Evolutionary conservation across 1,140 invertebrate genomes (phyloP).

Genomic region (Agrilus planipennis): DNA sequence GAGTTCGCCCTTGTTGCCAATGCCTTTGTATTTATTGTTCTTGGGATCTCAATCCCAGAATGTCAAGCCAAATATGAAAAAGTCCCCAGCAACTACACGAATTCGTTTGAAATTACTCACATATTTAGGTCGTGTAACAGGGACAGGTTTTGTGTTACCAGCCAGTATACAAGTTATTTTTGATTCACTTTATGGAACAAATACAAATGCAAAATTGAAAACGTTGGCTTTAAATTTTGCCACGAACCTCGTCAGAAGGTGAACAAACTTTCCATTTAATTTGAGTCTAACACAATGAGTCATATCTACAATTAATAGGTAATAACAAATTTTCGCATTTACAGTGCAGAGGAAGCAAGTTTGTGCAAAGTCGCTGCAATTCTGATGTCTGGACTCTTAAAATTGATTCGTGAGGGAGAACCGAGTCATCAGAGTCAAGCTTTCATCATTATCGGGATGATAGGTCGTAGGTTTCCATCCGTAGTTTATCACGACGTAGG

Average conservation of each 20-base stretch:
- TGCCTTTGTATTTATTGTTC: conserved; percentile 66
- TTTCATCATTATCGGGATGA: conserved; percentile 62
- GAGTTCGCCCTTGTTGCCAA: conserved; percentile 51
- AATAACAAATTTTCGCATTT: too few relatives aligned
- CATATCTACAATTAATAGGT: too few relatives aligned
- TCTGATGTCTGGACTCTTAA: conserved; percentile 55
- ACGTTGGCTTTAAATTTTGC: conserved; percentile 70
- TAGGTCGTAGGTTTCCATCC: conserved; percentile 54
- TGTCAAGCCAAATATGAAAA: conserved; percentile 48
- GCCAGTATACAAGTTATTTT: conserved; percentile 76
- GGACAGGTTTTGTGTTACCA: conserved; percentile 66
- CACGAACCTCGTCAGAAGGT: conserved; percentile 68
- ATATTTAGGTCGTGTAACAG: conserved; percentile 67
- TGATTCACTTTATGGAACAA: conserved; percentile 72
- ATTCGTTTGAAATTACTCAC: conserved; percentile 76
- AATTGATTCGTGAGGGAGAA: conserved; percentile 54
- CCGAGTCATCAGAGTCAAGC: conserved; percentile 53
- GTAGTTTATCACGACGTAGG: conserved; percentile 55
- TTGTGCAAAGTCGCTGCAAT: conserved; percentile 50
- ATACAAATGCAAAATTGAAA: conserved; percentile 73
- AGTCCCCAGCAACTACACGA: conserved; percentile 63
- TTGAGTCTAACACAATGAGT: too few relatives aligned
- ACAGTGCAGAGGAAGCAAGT: conserved; percentile 45
- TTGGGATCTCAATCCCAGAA: conserved; percentile 54
- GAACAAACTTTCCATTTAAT: conserved; percentile 35